Evolutionary conservation across 2,888 invertebrate genomes (phyloP).

Genomic region (Nebria salina): DNA sequence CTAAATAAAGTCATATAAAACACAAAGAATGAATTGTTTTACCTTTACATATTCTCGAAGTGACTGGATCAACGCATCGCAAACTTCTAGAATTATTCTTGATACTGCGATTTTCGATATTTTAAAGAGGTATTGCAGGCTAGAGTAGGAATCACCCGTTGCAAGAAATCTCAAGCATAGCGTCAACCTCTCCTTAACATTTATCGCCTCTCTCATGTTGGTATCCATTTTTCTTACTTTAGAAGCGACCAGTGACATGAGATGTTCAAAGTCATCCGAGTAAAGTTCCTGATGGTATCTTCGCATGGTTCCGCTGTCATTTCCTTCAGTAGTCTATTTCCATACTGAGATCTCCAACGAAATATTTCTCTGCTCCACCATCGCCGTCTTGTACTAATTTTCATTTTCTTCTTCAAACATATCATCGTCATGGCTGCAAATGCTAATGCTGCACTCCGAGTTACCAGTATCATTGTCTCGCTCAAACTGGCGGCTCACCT

Average conservation of each 20-base stretch:
- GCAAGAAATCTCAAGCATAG: background rate
- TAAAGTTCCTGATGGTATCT: too few relatives aligned
- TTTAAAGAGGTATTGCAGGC: background rate
- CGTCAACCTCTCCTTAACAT: background rate
- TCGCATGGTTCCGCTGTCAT: too few relatives aligned
- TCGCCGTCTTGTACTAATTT: too few relatives aligned
- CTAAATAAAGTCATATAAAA: too few relatives aligned
- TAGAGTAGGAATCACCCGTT: background rate
- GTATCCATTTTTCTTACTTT: constrained; percentile 4
- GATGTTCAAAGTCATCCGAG: constrained; percentile 5
- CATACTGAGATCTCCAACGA: too few relatives aligned
- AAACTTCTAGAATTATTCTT: background rate
- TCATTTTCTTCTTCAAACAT: too few relatives aligned
- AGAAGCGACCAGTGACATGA: background rate
- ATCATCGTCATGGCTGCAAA: too few relatives aligned
- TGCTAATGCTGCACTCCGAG: too few relatives aligned
- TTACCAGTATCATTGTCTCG: too few relatives aligned
- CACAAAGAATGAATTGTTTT: background rate
- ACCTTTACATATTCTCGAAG: background rate
- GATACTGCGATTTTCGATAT: background rate
- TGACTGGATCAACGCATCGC: background rate
- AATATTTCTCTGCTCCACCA: too few relatives aligned
- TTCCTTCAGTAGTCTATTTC: too few relatives aligned
- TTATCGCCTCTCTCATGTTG: background rate
- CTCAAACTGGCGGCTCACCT: too few relatives aligned